Percentiles rank a stretch among this genome's conserved stretches.
Conservation (phyloP, 2,113 vertebrate genomes). For the Guaruba guarouba region DNA sequence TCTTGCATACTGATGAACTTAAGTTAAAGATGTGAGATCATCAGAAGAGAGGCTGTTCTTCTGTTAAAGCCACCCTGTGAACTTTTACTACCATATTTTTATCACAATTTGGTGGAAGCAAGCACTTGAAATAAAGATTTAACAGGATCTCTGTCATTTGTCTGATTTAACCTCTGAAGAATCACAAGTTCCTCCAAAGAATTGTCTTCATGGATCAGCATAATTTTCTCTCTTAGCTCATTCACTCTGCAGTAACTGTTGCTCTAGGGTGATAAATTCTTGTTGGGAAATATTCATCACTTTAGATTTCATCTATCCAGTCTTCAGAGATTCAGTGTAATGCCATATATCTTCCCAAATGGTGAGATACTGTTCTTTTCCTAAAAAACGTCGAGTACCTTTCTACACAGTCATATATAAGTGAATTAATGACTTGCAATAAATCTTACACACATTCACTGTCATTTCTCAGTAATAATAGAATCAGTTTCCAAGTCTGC, state of each 20-base stretch:
- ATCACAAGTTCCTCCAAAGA: background rate
- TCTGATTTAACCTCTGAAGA: background rate
- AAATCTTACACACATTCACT: background rate
- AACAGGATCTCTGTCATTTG: background rate
- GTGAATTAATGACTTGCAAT: background rate
- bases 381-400: background rate
- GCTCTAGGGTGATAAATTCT: background rate
- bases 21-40: background rate
- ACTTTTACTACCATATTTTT: background rate
- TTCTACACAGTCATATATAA: background rate
- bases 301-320: background rate
- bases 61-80: background rate
- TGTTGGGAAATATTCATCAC: background rate
- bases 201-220: background rate
- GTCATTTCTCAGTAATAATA: background rate
- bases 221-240: slow-evolving; percentile 1
- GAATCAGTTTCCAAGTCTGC: background rate
- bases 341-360: background rate
- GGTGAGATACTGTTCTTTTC: background rate
- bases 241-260: background rate
- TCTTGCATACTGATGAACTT: background rate
- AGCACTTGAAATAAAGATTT: background rate
- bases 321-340: background rate
- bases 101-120: background rate
- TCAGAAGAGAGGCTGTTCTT: background rate